Base-by-base conservation (phyloP, 2,113 vertebrate genomes). In the Alethe castanea region DNA sequence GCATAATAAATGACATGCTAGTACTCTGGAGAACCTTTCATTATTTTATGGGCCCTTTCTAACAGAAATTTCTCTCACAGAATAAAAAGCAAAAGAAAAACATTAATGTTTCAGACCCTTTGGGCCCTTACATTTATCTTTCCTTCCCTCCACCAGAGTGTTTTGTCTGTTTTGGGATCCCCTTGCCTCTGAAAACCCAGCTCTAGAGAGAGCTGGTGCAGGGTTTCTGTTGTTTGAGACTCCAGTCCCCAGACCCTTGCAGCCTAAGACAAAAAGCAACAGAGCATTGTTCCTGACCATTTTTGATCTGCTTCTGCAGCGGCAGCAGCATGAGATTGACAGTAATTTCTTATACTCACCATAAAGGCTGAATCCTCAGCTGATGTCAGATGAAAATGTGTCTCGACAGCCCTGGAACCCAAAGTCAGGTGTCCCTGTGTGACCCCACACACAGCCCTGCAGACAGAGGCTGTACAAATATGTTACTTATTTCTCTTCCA, bases 331-430 rank as follows among this genome's bases (percentile, higher is more conserved):
- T 20, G 44, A 80, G 29, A 71, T 66, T 28, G 47, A 26, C 92
- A 95, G 23, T 7, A 0, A 38, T 73, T 85, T 62, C 62, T 89
- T 44, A 8, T 5, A 22, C 19, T 61, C 35, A 18, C 66, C 59
- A 1, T 24, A 44, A 70, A 76, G 62, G 40, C 62, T 42, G 73
- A 61, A 65, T 35, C n/a, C 61, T 82, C 86, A 92, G 88, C 64
- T 88, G 69, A 9, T 22, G 35, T 48, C 88, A 40, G 47, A 50
- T 31, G 50, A 25, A 80, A 69, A 38, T 5, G 28, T 9, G 12
- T 36, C 70, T 38, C 0, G 0, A 16, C 6, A 70, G 33, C 3
- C 0, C 12, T 54, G 50, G 47, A 87, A 45, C 10, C 45, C 67
- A 4, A 56, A 70, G n/a, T 8, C 19, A 25, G 45, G 54, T 33